Percentiles rank a stretch among this genome's conserved stretches.
phyloP scores from a whole-genome alignment of 2,797 vertebrate genomes.

The Aselliscus stoliczkanus region DNA sequence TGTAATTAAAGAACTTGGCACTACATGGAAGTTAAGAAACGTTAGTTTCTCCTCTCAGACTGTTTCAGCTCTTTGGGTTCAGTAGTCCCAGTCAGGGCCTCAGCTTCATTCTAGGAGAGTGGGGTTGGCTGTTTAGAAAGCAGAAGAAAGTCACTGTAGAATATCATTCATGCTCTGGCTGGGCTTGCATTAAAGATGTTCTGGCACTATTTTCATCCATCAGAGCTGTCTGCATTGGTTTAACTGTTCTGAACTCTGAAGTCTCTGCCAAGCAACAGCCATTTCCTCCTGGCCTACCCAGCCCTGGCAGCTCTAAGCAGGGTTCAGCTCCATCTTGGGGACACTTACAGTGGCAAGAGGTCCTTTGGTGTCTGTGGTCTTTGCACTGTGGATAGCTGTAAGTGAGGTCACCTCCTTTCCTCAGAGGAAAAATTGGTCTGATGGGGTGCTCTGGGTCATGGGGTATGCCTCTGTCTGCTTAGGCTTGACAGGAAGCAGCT shows the following conservation, averaged over 20 bases:
- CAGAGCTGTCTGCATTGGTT: slow-evolving; percentile 1
- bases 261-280: not conserved
- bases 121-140: not conserved
- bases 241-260: slow-evolving; percentile 46
- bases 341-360: slow-evolving; percentile 19
- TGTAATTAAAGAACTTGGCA: slow-evolving; percentile 47
- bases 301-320: not conserved
- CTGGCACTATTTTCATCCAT: not conserved
- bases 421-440: slow-evolving; percentile 41
- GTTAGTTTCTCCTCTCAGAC: not conserved
- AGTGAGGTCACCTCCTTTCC: slow-evolving; percentile 60
- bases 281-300: not conserved
- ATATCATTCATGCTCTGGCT: not conserved
- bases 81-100: not conserved
- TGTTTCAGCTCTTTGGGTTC: not conserved
- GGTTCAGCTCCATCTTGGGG: not conserved
- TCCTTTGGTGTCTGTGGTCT: not conserved
- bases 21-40: not conserved
- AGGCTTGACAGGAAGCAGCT: slow-evolving; percentile 59
- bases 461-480: slow-evolving; percentile 48
- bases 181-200: not conserved
- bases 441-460: slow-evolving; percentile 48
- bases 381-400: slow-evolving; percentile 18
- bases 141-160: not conserved
- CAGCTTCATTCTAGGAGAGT: not conserved